These are phyloP conservation scores for Parazoanthus swiftii DNA, from an alignment of 92 coral and sea anemone species.

Conservation along the genomic window DNA sequence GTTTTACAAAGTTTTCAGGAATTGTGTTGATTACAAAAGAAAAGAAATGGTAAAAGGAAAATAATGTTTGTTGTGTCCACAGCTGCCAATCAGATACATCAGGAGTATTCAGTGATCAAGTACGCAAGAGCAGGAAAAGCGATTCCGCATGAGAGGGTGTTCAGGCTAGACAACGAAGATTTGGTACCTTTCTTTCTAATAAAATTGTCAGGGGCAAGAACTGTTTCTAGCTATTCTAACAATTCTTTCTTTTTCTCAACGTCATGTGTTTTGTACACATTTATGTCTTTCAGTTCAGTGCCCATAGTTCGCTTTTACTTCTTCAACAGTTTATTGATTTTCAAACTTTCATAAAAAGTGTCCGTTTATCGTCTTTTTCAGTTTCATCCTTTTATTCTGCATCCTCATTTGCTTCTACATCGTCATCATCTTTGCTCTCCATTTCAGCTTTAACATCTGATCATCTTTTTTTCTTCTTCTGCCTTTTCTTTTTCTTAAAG, in stretches of 20 bases:
- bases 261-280: no score
- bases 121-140: constrained; percentile 87
- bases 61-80: neutral
- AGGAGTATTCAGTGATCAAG: constrained; percentile 87
- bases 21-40: neutral
- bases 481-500: neutral
- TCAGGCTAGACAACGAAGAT: constrained; percentile 76
- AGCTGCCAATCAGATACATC: constrained; percentile 83
- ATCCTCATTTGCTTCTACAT: no score
- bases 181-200: constrained; percentile 53
- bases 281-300: no score
- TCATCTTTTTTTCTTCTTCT: neutral
- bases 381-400: no score
- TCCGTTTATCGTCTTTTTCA: no score
- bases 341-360: no score
- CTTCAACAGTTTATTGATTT: no score
- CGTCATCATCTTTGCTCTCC: no score
- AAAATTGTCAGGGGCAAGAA: neutral
- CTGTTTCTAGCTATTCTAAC: no score
- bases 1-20: neutral
- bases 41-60: neutral
- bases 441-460: neutral
- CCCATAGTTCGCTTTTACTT: no score
- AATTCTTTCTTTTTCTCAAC: no score
- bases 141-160: constrained; percentile 85